Evolutionary conservation across 2,888 invertebrate species (phyloP), one percentile per base, ranked within the genome.

Genomic region (Dioctria linearis): DNA sequence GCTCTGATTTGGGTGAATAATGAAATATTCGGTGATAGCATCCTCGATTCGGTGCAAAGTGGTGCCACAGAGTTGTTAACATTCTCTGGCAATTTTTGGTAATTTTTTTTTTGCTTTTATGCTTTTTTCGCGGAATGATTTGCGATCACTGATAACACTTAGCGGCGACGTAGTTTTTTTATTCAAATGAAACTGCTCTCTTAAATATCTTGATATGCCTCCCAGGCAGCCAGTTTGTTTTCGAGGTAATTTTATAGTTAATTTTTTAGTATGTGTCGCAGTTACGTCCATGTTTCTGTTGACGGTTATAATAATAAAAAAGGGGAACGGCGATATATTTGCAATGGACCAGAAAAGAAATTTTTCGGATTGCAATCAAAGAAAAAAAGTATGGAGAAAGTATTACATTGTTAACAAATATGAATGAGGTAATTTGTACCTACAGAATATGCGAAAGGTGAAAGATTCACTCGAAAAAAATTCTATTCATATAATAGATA

Each of bases 191-290:
- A 65, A 40, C 11, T 65, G 57, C 57, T 13, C 25, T 57, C 57
- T 51, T 9, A 42, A 51, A 49, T 51, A 25, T 75, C 40, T 75
- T 59, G 75, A 75, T 57, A 59, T 59, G 75, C 75, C 75, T 59
- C 75, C 75, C 75, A 75, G 75, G 75, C 75, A 75, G 75, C 75
- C 25, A 75, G 75, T 75, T 75, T 75, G 75, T 75, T 75, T 75
- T 75, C 61, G 42, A 37, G 46, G 2, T 40, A 59, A 75, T 59
- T 75, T 59, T 75, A 75, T 59, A 59, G 75, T 59, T 75, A 39
- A 42, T 43, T 59, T 25, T 61, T 75, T 59, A 75, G 75, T 59
- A 75, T 75, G 75, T 75, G 75, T 75, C 75, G 46, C 75, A 59
- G 75, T 75, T 59, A 75, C 42, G 46, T 59, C 25, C 71, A 1